Evolutionary conservation across 2,888 invertebrate genomes (phyloP).

Genomic region (Ceraclea dissimilis): DNA sequence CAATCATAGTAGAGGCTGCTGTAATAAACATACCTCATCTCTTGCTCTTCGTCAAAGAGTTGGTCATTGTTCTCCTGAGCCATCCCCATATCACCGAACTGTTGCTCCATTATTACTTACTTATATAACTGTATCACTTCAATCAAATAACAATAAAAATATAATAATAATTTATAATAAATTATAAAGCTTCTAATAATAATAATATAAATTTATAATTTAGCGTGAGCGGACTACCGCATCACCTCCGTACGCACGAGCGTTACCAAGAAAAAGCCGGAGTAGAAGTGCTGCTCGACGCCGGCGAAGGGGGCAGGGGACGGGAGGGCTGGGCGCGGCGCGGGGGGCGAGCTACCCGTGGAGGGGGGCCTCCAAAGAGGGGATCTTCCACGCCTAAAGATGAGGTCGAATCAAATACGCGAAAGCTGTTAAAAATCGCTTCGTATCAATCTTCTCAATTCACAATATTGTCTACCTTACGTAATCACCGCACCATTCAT

Average conservation of each 20-base stretch:
- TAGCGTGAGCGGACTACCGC: neutral
- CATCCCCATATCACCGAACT: conserved; percentile 61
- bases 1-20: too few species aligned
- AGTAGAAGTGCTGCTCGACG: neutral
- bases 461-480: too few species aligned
- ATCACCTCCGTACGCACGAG: neutral
- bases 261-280: neutral
- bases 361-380: neutral
- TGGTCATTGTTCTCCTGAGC: conserved; percentile 68
- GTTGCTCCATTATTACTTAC: conserved; percentile 47
- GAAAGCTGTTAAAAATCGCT: too few species aligned
- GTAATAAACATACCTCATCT: conserved; percentile 52
- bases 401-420: too few species aligned
- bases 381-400: too few species aligned
- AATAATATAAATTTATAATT: neutral
- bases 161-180: conserved; percentile 2
- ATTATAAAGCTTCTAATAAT: neutral
- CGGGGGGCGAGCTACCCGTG: neutral
- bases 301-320: neutral
- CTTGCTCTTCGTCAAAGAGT: conserved; percentile 60
- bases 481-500: too few species aligned
- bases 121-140: neutral
- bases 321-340: neutral
- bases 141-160: neutral
- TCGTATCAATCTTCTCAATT: too few species aligned